Conservation (phyloP, 1,140 invertebrate genomes). For the Sinonovacula constricta region DNA sequence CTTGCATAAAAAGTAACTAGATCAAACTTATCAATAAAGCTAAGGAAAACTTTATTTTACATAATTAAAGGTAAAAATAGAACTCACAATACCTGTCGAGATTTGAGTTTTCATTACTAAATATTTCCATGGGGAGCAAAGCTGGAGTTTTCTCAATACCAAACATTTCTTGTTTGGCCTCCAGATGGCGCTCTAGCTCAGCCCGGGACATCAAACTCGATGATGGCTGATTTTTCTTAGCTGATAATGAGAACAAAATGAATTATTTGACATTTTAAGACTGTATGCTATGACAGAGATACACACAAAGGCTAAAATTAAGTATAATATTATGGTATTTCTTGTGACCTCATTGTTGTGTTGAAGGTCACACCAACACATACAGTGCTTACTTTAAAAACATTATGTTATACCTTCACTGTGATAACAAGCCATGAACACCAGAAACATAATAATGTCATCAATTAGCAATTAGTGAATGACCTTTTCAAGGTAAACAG, state of each 20-base stretch:
- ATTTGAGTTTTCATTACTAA: conserved; percentile 91
- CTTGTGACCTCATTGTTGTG: too few species aligned
- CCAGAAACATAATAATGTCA: too few species aligned
- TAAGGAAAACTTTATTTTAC: not conserved
- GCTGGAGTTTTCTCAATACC: conserved; percentile 92
- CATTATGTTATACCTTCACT: too few species aligned
- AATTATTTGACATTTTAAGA: not conserved
- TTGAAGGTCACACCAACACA: not conserved
- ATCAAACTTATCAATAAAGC: not conserved
- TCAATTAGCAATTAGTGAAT: too few species aligned
- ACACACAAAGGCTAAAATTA: not conserved
- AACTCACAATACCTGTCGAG: conserved; percentile 86
- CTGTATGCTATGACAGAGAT: not conserved
- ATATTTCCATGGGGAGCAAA: conserved; percentile 94
- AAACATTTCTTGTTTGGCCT: conserved; percentile 87
- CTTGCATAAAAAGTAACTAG: not conserved
- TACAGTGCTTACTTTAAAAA: not conserved
- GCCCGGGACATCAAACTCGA: conserved; percentile 91
- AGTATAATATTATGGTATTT: not conserved
- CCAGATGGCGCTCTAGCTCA: conserved; percentile 93
- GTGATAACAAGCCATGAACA: too few species aligned
- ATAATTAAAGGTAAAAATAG: not conserved
- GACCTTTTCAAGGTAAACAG: too few species aligned
- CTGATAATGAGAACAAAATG: not conserved
- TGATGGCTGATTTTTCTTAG: conserved; percentile 29